phyloP scores from a whole-genome alignment of 2,888 invertebrate species.

The Drosophila niveifrons region DNA sequence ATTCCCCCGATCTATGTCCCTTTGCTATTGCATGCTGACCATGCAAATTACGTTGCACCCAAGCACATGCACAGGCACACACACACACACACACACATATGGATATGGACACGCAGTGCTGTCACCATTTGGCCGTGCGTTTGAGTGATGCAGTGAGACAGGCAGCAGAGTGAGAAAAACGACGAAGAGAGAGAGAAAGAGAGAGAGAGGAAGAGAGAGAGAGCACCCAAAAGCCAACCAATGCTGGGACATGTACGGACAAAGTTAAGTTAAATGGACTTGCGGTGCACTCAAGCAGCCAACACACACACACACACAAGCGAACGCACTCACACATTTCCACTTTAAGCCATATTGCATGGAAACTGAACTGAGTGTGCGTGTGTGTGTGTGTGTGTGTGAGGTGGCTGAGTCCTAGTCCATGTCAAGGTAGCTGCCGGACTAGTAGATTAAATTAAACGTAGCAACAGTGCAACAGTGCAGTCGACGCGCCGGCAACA shows the following conservation, averaged over 20 bases:
- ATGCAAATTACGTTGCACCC: conserved; percentile 75
- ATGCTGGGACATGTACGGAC: conserved; percentile 52
- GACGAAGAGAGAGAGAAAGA: background rate
- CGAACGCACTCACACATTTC: conserved; percentile 14
- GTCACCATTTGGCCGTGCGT: conserved; percentile 73
- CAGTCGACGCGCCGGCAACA: conserved; percentile 9
- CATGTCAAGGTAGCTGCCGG: conserved; percentile 78
- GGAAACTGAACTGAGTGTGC: background rate
- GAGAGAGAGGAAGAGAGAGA: conserved; percentile 16
- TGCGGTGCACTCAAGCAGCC: conserved; percentile 79
- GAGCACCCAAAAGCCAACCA: conserved; percentile 31
- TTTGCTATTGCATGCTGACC: conserved; percentile 70
- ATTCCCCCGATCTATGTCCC: background rate
- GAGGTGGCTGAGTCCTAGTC: conserved; percentile 46
- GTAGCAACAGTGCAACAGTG: conserved; percentile 53
- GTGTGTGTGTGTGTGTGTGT: conserved; percentile 3
- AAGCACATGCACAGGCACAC: conserved; percentile 16
- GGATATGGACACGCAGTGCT: conserved; percentile 63
- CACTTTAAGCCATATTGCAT: conserved; percentile 33
- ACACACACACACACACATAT: conserved; percentile 17
- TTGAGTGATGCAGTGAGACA: conserved; percentile 74
- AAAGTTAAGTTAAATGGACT: conserved; percentile 79
- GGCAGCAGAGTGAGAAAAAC: conserved; percentile 32
- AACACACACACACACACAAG: conserved; percentile 25
- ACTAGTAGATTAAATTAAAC: conserved; percentile 81